Percentiles rank a stretch among this genome's conserved stretches.
phyloP scores from a whole-genome alignment of 2,113 vertebrate species.

The Nothobranchius kuhntae region DNA sequence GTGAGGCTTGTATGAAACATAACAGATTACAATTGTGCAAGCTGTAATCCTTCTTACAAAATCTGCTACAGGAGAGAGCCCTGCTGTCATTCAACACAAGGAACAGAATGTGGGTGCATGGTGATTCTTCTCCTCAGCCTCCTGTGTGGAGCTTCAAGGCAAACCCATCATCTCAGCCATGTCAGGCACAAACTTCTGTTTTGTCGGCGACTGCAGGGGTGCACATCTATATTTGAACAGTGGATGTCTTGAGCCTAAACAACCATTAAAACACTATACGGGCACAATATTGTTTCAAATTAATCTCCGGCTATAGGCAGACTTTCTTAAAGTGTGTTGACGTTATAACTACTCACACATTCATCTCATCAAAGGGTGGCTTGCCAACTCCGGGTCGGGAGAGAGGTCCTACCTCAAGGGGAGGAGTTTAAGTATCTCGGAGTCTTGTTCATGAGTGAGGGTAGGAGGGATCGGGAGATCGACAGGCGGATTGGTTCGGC shows the following conservation, averaged over 20 bases:
- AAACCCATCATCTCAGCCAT: conserved; percentile 41
- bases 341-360: too few species aligned
- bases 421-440: too few species aligned
- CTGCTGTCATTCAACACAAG: conserved; percentile 1
- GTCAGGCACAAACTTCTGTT: conserved; percentile 42
- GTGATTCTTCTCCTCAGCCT: conserved; percentile 33
- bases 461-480: too few species aligned
- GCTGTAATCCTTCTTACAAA: background rate
- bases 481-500: too few species aligned
- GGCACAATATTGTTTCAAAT: background rate
- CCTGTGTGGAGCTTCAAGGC: conserved; percentile 32
- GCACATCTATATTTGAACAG: conserved; percentile 23
- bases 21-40: background rate
- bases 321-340: background rate
- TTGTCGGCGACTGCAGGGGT: conserved; percentile 8
- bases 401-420: too few species aligned
- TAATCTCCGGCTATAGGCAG: background rate
- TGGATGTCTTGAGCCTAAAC: conserved; percentile 12
- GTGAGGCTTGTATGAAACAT: background rate
- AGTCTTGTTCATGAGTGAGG: too few species aligned
- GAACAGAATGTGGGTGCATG: conserved; percentile 8
- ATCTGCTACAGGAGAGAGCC: background rate
- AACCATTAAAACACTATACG: conserved; percentile 8
- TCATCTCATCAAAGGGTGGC: too few species aligned
- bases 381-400: too few species aligned